Evolutionary conservation across 2,888 invertebrate genomes (phyloP).

Genomic region (Parasteatoda lunata): DNA sequence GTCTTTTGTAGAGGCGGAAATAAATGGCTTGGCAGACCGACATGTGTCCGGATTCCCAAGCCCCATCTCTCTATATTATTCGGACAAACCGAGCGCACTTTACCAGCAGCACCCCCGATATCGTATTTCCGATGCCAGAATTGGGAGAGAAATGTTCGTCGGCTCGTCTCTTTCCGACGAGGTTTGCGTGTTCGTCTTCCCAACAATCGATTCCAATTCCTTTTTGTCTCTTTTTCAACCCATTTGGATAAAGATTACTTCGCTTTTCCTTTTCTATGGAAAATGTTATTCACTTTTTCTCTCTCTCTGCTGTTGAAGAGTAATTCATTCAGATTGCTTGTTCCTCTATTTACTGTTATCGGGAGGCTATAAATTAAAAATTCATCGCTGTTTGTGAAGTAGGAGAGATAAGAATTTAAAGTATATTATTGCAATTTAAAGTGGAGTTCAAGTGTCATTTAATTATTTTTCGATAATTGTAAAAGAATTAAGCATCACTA

Average conservation of each 20-base stretch:
- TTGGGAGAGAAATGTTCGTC: conserved; percentile 21
- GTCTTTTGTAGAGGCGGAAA: conserved; percentile 52
- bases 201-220: conserved; percentile 38
- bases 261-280: neutral
- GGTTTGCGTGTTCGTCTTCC: conserved; percentile 20
- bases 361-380: no score
- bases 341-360: no score
- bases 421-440: no score
- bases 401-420: no score
- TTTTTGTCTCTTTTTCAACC: conserved; percentile 26
- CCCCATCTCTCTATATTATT: conserved; percentile 53
- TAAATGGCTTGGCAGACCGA: conserved; percentile 33
- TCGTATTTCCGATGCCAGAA: conserved; percentile 58
- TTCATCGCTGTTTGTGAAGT: no score
- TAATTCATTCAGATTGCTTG: no score
- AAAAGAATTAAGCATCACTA: no score
- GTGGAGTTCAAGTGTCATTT: no score
- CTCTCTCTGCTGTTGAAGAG: no score
- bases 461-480: no score
- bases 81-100: conserved; percentile 39
- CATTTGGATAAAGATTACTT: conserved; percentile 13
- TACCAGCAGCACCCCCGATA: conserved; percentile 11
- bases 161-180: conserved; percentile 23
- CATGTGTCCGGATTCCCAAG: conserved; percentile 41
- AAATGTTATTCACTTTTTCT: no score